phyloP scores from a whole-genome alignment of 2,113 vertebrate genomes.

The Nymphicus hollandicus region DNA sequence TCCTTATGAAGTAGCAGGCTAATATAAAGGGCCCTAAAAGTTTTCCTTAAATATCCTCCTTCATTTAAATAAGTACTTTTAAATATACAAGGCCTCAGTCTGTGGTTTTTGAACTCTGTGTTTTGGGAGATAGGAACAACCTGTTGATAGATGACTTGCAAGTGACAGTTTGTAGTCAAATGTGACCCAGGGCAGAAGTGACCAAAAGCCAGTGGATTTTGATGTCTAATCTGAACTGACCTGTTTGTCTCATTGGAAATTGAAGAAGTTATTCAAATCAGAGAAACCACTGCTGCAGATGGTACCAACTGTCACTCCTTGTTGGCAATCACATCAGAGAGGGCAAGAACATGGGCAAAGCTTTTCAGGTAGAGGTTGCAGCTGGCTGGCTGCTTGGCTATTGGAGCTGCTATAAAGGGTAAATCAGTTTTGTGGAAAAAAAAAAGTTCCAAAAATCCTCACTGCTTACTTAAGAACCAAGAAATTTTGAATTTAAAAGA shows the following conservation, averaged over 20 bases:
- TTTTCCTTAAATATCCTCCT: neutral
- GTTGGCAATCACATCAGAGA: constrained; percentile 37
- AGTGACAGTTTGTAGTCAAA: neutral
- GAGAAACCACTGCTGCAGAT: constrained; percentile 1
- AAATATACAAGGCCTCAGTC: neutral
- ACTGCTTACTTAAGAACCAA: neutral
- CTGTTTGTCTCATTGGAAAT: constrained; percentile 26
- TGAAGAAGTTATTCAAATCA: constrained; percentile 25
- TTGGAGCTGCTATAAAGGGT: neutral
- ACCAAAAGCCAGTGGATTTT: constrained; percentile 2
- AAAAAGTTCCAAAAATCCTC: neutral
- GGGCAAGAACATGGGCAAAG: constrained; percentile 25
- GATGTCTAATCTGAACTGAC: constrained; percentile 38
- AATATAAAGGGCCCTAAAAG: neutral
- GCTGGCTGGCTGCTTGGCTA: neutral
- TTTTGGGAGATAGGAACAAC: neutral
- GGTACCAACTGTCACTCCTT: constrained; percentile 55
- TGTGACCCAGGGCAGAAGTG: constrained; percentile 8
- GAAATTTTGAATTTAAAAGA: neutral
- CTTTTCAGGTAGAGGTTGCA: neutral
- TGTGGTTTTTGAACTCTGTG: neutral
- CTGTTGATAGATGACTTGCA: neutral
- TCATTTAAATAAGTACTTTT: neutral
- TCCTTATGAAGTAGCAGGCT: neutral
- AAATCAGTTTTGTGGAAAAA: neutral